Evolutionary conservation across 2,113 vertebrate genomes (phyloP).

Genomic region (Arenaria interpres): DNA sequence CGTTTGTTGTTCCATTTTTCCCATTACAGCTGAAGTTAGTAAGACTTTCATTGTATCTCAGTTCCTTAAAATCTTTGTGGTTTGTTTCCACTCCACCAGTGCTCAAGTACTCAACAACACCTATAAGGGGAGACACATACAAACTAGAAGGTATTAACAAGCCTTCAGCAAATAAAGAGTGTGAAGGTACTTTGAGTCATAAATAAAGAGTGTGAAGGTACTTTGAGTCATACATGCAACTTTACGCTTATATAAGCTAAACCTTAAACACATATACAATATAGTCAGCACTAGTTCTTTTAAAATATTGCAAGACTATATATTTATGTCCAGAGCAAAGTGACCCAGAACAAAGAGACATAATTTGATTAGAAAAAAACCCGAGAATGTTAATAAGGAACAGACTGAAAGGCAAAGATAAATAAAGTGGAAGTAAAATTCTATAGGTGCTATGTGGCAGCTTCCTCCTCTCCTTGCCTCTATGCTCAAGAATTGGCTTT

Average conservation of each 20-base stretch:
- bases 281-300: neutral
- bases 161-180: neutral
- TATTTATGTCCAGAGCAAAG: neutral
- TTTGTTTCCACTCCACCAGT: slow-evolving; percentile 96
- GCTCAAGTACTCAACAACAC: slow-evolving; percentile 97
- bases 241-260: neutral
- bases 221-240: neutral
- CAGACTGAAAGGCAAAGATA: too few relatives aligned
- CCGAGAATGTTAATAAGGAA: neutral
- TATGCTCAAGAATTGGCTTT: too few relatives aligned
- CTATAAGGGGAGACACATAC: slow-evolving; percentile 62
- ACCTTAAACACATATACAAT: neutral
- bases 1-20: slow-evolving; percentile 91
- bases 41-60: slow-evolving; percentile 95
- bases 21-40: slow-evolving; percentile 98
- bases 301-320: neutral
- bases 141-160: neutral
- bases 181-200: neutral
- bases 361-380: neutral
- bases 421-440: neutral
- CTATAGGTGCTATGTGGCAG: neutral
- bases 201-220: neutral
- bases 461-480: neutral
- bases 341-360: neutral
- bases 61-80: slow-evolving; percentile 98